Base-by-base conservation (phyloP, 1,140 invertebrate genomes). In the Stegodyphus dumicola region DNA sequence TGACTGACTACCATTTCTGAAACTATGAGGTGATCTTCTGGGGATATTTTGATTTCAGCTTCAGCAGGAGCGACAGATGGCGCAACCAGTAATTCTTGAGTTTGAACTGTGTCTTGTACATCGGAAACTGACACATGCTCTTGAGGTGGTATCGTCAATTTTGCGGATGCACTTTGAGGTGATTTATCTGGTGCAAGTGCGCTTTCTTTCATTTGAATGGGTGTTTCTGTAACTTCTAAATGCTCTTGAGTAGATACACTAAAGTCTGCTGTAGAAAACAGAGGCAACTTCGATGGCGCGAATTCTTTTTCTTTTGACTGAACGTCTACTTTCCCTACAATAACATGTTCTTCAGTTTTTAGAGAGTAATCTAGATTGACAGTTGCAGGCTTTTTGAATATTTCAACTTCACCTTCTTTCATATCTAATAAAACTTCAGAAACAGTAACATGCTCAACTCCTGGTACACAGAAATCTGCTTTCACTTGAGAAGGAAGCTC, bases 221-320 rank as follows among this genome's bases (percentile, higher is more conserved):
- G 33, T 9, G 87, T 67, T 85, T 80, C n/a, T 33, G 73, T 83
- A 69, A 87, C 73, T 7, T 75, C 9, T 10, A 87, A 15, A 17
- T 77, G 80, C 15, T 86, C 74, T 73, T 87, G 48, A 17, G 70
- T 65, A 9, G 81, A 73, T 7, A 87, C 11, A 5, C 86, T 88
- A 7, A 93, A 73, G 70, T 91, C 89, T 15, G 93, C 93, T 15
- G 69, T 84, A 88, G 88, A 91, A 92, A 10, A 88, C 51, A 91
- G 90, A 4, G 91, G 91, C 88, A 89, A 88, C 33, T 53, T 77
- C 13, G 17, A 70, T 15, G 49, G 13, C 10, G 17, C 53, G n/a
- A 88, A 76, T 6, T 15, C 53, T 17, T 64, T 74, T 70, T 85
- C 87, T 13, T 88, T 81, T 60, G 54, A 18, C n/a, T 75, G 75